Evolutionary conservation across 2,113 vertebrate species (phyloP).

Genomic region (Malurus melanocephalus): DNA sequence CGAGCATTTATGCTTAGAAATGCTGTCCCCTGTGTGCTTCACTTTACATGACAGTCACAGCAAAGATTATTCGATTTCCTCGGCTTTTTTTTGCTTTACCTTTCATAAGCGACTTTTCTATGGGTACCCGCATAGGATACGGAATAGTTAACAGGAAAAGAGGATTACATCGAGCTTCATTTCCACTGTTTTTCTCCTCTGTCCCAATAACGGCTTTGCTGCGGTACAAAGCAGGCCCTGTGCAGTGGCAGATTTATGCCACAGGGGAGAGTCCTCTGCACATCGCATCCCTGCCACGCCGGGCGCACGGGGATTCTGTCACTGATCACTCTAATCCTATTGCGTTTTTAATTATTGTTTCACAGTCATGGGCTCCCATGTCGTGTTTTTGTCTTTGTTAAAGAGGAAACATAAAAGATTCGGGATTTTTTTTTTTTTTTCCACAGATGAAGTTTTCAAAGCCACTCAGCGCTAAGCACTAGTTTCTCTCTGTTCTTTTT

Average conservation of each 20-base stretch:
- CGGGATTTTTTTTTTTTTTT: neutral
- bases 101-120: neutral
- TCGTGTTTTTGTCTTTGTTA: neutral
- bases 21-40: neutral
- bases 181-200: neutral
- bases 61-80: neutral
- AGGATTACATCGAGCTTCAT: neutral
- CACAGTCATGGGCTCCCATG: neutral
- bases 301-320: neutral
- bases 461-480: neutral
- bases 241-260: slow-evolving; percentile 48
- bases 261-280: slow-evolving; percentile 53
- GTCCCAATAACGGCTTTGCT: neutral
- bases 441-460: neutral
- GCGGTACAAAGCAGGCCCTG: neutral
- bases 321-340: neutral
- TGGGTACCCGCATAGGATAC: accelerated
- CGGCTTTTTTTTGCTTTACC: neutral
- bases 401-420: neutral
- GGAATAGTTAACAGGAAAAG: neutral
- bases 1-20: neutral
- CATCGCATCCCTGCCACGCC: neutral
- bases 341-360: neutral
- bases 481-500: neutral
- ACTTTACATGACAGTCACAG: neutral